These are phyloP conservation scores for Takifugu rubripes DNA, from an alignment of 2,797 vertebrate genomes.

Conservation along the genomic window DNA sequence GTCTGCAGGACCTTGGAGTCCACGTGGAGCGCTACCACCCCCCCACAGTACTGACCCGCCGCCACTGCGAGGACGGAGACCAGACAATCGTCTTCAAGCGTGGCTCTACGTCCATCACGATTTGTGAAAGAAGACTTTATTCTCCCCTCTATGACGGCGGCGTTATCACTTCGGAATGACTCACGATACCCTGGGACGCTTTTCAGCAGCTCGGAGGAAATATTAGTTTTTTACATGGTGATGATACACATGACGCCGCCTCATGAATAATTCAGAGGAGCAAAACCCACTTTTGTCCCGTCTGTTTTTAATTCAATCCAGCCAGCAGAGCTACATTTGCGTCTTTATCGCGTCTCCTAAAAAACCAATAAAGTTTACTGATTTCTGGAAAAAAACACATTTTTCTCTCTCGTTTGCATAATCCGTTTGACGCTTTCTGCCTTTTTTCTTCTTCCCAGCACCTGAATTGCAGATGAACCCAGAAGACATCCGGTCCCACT, in stretches of 20 bases:
- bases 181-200: no score
- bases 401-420: constrained; percentile 49
- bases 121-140: no score
- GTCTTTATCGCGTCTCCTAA: constrained; percentile 53
- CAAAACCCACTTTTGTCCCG: constrained; percentile 44
- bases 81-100: no score
- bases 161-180: no score
- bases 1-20: no score
- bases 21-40: no score
- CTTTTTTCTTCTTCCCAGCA: background rate
- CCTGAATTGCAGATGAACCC: constrained; percentile 35
- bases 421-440: constrained; percentile 38
- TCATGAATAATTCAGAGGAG: constrained; percentile 66
- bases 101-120: no score
- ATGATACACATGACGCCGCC: constrained; percentile 43
- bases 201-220: background rate
- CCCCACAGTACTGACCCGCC: no score
- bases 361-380: constrained; percentile 40
- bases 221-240: constrained; percentile 1
- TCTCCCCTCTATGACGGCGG: no score
- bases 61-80: no score
- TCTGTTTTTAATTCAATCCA: constrained; percentile 51
- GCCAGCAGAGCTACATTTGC: constrained; percentile 38
- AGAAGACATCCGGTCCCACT: constrained; percentile 20
- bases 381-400: constrained; percentile 43